Percentiles rank a stretch among this genome's conserved stretches.
Evolutionary conservation across 1,140 invertebrate species (phyloP).

Genomic region (Tetramorium alpestre): DNA sequence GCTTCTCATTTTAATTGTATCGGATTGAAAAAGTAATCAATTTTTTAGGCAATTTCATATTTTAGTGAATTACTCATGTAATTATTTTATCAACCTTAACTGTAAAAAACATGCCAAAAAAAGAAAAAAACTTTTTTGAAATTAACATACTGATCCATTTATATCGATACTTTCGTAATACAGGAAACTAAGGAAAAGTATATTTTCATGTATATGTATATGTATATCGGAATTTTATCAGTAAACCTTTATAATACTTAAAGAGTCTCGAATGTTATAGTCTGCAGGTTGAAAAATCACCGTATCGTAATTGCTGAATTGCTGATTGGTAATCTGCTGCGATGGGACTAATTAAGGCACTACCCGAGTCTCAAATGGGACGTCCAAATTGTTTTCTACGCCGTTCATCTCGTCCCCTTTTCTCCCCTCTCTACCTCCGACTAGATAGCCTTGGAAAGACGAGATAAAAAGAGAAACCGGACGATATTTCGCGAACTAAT

Average conservation of each 20-base stretch:
- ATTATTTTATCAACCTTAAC: background rate
- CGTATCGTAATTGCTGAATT: slow-evolving; percentile 63
- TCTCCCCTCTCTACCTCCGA: background rate
- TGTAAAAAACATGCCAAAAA: background rate
- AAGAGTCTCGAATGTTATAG: background rate
- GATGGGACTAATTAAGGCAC: slow-evolving; percentile 69
- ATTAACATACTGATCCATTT: background rate
- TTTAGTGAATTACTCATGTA: background rate
- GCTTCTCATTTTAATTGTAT: background rate
- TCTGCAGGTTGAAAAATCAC: slow-evolving; percentile 43
- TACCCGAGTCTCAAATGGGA: slow-evolving; percentile 38
- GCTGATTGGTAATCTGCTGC: slow-evolving; percentile 66
- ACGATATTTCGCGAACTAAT: slow-evolving; percentile 69
- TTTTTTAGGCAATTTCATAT: background rate
- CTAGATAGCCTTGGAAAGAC: slow-evolving; percentile 67
- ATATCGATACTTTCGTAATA: background rate
- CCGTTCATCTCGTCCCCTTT: background rate
- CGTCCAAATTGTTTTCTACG: slow-evolving; percentile 73
- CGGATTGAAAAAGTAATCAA: background rate
- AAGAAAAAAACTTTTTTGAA: background rate
- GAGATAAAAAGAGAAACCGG: slow-evolving; percentile 46
- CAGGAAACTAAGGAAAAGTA: slow-evolving; percentile 2
- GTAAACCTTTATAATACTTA: background rate
- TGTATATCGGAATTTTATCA: background rate
- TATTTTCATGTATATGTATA: background rate